Evolutionary conservation across 2,888 invertebrate species (phyloP).

Genomic region (Acrocyrtus sp.): DNA sequence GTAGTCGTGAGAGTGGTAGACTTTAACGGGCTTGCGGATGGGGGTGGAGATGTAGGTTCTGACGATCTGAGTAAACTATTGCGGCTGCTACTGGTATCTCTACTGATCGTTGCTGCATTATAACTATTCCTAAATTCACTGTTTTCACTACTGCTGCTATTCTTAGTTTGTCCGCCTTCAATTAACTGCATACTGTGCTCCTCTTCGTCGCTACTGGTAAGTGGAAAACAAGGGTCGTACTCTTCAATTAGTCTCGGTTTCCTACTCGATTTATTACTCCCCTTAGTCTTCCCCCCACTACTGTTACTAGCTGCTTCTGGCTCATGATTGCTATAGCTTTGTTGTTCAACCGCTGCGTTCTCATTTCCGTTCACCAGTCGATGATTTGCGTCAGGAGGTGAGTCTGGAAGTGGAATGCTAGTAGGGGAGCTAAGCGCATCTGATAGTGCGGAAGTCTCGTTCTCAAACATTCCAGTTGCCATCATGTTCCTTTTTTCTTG

Average conservation of each 20-base stretch:
- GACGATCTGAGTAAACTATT: slow-evolving; percentile 15
- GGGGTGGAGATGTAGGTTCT: slow-evolving; percentile 26
- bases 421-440: too few relatives aligned
- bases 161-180: slow-evolving; percentile 1
- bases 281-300: too few relatives aligned
- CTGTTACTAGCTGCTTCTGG: too few relatives aligned
- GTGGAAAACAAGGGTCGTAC: slow-evolving; percentile 63
- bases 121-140: slow-evolving; percentile 9
- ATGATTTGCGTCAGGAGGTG: too few relatives aligned
- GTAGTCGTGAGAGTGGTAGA: not conserved
- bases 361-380: slow-evolving; percentile 20
- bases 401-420: too few relatives aligned
- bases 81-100: slow-evolving; percentile 5
- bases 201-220: slow-evolving; percentile 62
- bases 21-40: not conserved
- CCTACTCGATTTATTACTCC: slow-evolving; percentile 24
- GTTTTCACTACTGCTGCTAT: not conserved
- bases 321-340: not conserved
- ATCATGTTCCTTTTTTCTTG: slow-evolving; percentile 9
- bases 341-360: not conserved
- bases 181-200: slow-evolving; percentile 51
- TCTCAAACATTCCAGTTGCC: slow-evolving; percentile 47
- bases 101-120: not conserved
- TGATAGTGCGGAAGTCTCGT: slow-evolving; percentile 23
- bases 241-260: slow-evolving; percentile 52